These are phyloP conservation scores for Coptodon rendalli DNA, from an alignment of 2,113 vertebrate species.

Conservation along the genomic window DNA sequence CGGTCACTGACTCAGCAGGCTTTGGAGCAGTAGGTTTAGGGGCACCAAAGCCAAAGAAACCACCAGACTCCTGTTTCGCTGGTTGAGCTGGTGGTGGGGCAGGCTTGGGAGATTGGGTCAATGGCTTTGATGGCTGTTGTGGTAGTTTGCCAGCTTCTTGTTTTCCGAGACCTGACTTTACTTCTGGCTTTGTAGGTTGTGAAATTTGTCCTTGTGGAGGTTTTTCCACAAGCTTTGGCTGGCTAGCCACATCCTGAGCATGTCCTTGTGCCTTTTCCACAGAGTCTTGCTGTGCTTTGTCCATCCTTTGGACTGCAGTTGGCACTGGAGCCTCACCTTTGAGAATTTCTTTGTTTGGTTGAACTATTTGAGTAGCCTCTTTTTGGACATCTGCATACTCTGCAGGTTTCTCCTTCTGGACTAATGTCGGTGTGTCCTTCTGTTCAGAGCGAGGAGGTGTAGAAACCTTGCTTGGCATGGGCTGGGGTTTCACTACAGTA, in stretches of 20 bases:
- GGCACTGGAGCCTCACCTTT: constrained; percentile 42
- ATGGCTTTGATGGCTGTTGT: constrained; percentile 60
- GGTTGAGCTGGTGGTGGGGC: constrained; percentile 49
- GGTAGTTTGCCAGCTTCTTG: constrained; percentile 31
- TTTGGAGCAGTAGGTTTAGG: constrained; percentile 54
- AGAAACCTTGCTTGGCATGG: constrained; percentile 41
- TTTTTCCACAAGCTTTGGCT: constrained; percentile 55
- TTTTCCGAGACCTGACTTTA: constrained; percentile 47
- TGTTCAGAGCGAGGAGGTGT: not conserved
- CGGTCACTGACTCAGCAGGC: constrained; percentile 62
- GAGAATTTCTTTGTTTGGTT: not conserved
- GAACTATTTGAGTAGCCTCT: not conserved
- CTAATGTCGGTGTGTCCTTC: not conserved
- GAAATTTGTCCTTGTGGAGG: constrained; percentile 17
- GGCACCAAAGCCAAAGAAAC: constrained; percentile 74
- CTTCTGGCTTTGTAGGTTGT: constrained; percentile 29
- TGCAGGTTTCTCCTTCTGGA: constrained; percentile 14
- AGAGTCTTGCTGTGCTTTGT: not conserved
- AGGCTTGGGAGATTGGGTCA: constrained; percentile 52
- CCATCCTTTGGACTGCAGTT: not conserved
- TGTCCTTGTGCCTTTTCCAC: not conserved
- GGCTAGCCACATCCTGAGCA: constrained; percentile 29
- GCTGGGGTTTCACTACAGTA: constrained; percentile 45
- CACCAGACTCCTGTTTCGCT: constrained; percentile 73
- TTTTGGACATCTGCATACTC: constrained; percentile 35